A percentile compares a stretch with the other conserved stretches of the same genome.
These are phyloP conservation scores for Melopsittacus undulatus DNA, from an alignment of 2,797 vertebrate species.

Conservation along the genomic window DNA sequence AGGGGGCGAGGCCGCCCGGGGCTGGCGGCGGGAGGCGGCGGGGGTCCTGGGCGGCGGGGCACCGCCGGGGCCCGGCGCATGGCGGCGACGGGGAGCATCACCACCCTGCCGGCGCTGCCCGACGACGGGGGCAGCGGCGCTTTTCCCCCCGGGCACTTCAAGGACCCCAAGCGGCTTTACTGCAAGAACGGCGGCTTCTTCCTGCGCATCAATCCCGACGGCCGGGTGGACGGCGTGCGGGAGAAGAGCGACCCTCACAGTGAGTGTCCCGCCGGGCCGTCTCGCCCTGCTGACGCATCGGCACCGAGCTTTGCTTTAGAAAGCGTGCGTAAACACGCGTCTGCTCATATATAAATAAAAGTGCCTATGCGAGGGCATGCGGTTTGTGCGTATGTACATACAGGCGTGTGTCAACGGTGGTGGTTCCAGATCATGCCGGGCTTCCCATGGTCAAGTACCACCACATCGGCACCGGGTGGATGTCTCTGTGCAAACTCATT, in stretches of 20 bases:
- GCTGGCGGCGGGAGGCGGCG: conserved; percentile 2
- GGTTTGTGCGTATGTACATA: background rate
- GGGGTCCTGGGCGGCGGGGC: background rate
- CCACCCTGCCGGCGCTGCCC: conserved; percentile 86
- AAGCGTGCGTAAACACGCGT: background rate
- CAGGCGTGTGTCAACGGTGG: background rate
- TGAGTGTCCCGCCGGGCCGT: conserved; percentile 76
- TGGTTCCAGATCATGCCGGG: no score
- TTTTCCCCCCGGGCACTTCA: conserved; percentile 89
- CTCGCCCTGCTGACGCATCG: background rate
- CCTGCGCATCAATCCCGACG: conserved; percentile 91
- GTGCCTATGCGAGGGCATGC: accelerated
- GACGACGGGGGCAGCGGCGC: conserved; percentile 83
- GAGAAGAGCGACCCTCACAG: conserved; percentile 94
- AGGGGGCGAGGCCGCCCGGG: background rate
- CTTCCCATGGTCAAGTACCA: background rate
- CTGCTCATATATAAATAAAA: accelerated
- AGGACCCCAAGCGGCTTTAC: conserved; percentile 94
- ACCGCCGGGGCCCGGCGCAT: conserved; percentile 28
- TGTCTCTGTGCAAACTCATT: background rate
- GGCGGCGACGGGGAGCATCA: conserved; percentile 84
- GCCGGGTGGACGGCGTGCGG: conserved; percentile 91
- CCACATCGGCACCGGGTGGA: background rate
- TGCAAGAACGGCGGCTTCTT: conserved; percentile 98
- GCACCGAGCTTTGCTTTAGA: background rate